Percentiles rank a stretch among this genome's conserved stretches.
phyloP scores from a whole-genome alignment of 1,140 invertebrate species.

The Maniola jurtina region DNA sequence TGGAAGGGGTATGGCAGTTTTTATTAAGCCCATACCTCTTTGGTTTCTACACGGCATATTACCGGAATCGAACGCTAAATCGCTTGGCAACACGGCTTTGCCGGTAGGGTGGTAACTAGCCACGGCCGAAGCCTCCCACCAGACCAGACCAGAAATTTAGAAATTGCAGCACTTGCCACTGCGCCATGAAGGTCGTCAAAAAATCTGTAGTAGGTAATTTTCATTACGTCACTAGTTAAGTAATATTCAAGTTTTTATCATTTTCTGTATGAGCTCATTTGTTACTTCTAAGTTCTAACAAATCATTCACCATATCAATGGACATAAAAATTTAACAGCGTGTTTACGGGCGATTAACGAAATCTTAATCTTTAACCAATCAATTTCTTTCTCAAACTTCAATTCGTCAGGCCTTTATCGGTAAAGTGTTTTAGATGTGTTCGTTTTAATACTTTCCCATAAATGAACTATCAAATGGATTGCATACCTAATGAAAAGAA shows the following conservation, averaged over 20 bases:
- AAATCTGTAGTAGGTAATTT: no score
- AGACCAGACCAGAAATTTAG: no score
- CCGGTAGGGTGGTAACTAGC: no score
- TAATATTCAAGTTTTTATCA: background rate
- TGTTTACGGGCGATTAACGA: constrained; percentile 21
- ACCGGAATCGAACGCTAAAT: no score
- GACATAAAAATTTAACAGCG: constrained; percentile 20
- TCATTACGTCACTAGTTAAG: no score
- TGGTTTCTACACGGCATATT: no score
- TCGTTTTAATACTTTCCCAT: constrained; percentile 9
- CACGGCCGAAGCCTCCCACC: no score
- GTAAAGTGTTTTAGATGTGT: constrained; percentile 10
- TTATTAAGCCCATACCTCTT: no score
- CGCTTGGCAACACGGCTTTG: no score
- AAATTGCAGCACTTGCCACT: no score
- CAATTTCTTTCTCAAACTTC: constrained; percentile 16
- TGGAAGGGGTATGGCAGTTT: no score
- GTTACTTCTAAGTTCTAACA: background rate
- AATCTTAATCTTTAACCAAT: constrained; percentile 10
- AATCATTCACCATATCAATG: background rate
- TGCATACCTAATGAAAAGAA: background rate
- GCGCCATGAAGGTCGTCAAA: no score
- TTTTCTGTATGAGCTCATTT: background rate
- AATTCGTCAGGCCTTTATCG: constrained; percentile 22
- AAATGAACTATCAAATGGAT: background rate